Evolutionary conservation across 1,140 invertebrate genomes (phyloP).

Genomic region (Polyergus mexicanus): DNA sequence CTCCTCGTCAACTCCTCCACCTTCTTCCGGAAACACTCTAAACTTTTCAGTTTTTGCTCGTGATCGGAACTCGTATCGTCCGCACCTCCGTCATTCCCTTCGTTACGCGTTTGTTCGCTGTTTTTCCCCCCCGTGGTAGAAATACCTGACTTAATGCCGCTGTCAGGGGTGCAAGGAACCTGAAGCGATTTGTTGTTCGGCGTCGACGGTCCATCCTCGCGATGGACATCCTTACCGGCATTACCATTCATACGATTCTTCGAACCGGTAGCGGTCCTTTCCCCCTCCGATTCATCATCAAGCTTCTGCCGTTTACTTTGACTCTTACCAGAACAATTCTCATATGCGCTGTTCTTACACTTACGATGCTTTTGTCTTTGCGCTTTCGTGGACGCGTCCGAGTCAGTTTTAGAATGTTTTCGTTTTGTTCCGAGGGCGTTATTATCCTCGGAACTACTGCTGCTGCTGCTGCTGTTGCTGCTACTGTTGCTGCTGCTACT

Average conservation of each 20-base stretch:
- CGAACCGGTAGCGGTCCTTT: conserved; percentile 13
- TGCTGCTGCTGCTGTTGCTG: conserved; percentile 36
- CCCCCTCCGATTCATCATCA: conserved; percentile 49
- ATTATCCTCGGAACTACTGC: conserved; percentile 64
- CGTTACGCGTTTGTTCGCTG: conserved; percentile 59
- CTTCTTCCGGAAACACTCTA: conserved; percentile 80
- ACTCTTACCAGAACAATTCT: conserved; percentile 45
- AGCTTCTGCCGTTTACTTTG: conserved; percentile 71
- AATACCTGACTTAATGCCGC: conserved; percentile 80
- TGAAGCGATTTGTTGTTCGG: conserved; percentile 73
- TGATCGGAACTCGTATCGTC: conserved; percentile 77
- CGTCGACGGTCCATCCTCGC: conserved; percentile 66
- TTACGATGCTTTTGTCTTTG: conserved; percentile 73
- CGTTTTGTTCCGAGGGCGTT: conserved; percentile 58
- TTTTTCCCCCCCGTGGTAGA: conserved; percentile 79
- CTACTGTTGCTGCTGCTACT: conserved; percentile 63
- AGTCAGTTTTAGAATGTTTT: conserved; percentile 73
- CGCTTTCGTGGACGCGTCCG: conserved; percentile 70
- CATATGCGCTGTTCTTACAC: conserved; percentile 61
- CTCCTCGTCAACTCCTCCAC: conserved; percentile 80
- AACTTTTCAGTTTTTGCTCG: conserved; percentile 76
- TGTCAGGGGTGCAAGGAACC: conserved; percentile 79
- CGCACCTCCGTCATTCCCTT: conserved; percentile 36
- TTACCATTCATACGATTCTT: conserved; percentile 52
- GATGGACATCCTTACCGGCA: conserved; percentile 13